Conservation (phyloP, 2,113 vertebrate species). For the Triplophysa siluroides region DNA sequence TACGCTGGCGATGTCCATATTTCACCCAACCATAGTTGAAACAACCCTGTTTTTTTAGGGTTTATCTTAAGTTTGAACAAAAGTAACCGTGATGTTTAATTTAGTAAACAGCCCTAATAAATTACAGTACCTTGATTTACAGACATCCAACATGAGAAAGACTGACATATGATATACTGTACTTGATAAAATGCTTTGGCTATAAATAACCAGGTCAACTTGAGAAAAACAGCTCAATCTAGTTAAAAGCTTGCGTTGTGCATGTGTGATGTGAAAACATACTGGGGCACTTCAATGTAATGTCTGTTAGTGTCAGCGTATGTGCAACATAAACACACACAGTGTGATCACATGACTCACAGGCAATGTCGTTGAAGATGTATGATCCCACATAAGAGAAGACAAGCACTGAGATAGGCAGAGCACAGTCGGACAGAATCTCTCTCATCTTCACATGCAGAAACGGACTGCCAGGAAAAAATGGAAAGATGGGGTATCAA, state of each 20-base stretch:
- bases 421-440: conserved; percentile 94
- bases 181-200: not conserved
- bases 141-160: too few species aligned
- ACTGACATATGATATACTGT: not conserved
- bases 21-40: too few species aligned
- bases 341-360: conserved; percentile 74
- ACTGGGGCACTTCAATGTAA: not conserved
- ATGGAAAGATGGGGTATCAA: conserved; percentile 42
- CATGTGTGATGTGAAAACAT: not conserved
- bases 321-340: conserved; percentile 3
- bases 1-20: too few species aligned
- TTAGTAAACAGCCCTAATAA: too few species aligned
- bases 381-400: conserved; percentile 93
- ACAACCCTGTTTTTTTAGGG: too few species aligned
- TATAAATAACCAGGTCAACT: not conserved
- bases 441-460: conserved; percentile 90
- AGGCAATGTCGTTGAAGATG: conserved; percentile 89
- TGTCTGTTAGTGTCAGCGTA: conserved; percentile 10
- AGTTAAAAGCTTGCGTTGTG: not conserved
- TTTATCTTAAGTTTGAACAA: too few species aligned
- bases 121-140: too few species aligned
- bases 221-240: not conserved
- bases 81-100: too few species aligned
- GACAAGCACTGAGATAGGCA: conserved; percentile 92
- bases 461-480: conserved; percentile 82